phyloP scores from a whole-genome alignment of 2,888 invertebrate species.

The Drosophila mettleri region DNA sequence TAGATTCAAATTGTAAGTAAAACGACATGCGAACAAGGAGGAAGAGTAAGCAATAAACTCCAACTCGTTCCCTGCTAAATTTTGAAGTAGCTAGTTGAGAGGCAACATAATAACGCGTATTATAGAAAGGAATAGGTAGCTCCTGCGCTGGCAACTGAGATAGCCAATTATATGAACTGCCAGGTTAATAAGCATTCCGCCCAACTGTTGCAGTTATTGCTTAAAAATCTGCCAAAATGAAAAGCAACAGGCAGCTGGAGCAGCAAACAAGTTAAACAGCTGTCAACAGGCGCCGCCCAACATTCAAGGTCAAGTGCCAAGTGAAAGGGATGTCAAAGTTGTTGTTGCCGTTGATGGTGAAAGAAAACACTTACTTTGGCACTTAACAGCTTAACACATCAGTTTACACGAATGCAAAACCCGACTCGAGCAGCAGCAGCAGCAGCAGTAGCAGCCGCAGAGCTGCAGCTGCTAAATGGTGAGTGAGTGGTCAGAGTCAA shows the following conservation, averaged over 20 bases:
- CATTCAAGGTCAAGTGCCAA: slow-evolving; percentile 71
- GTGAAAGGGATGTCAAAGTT: slow-evolving; percentile 68
- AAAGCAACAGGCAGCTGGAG: slow-evolving; percentile 9
- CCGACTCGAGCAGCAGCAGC: slow-evolving; percentile 24
- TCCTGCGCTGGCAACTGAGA: not conserved
- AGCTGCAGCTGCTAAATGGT: slow-evolving; percentile 48
- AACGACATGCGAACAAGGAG: not conserved
- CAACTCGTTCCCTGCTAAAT: not conserved
- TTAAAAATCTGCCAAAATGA: not conserved
- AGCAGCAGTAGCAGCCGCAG: slow-evolving; percentile 36
- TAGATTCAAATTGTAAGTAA: too few species aligned
- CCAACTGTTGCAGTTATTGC: slow-evolving; percentile 10
- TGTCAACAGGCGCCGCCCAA: slow-evolving; percentile 20
- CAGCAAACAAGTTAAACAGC: slow-evolving; percentile 12
- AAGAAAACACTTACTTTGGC: slow-evolving; percentile 84
- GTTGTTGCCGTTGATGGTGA: slow-evolving; percentile 62
- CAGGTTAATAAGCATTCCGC: slow-evolving; percentile 1
- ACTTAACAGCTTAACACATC: slow-evolving; percentile 84
- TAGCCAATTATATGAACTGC: not conserved
- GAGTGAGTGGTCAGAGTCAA: slow-evolving; percentile 47
- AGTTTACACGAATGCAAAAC: slow-evolving; percentile 72
- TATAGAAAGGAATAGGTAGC: not conserved
- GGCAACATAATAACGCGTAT: not conserved
- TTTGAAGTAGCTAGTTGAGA: not conserved
- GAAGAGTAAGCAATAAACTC: not conserved